phyloP scores from a whole-genome alignment of 1,140 invertebrate genomes.

The Solen grandis region DNA sequence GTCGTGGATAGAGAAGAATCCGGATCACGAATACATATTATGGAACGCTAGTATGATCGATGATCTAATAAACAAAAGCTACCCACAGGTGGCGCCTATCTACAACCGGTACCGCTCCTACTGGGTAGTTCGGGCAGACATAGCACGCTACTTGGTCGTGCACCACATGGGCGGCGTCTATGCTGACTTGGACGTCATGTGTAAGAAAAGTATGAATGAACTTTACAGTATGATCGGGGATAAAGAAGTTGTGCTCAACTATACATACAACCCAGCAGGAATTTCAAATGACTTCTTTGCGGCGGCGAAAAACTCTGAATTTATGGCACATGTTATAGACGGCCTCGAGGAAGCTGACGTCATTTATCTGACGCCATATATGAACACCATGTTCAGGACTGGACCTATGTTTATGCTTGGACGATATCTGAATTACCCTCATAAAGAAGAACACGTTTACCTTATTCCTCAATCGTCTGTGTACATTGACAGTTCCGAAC shows the following conservation, averaged over 20 bases:
- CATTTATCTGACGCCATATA: constrained; percentile 47
- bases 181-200: constrained; percentile 37
- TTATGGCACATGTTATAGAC: constrained; percentile 46
- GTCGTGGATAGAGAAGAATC: constrained; percentile 35
- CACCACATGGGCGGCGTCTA: constrained; percentile 47
- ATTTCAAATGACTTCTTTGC: constrained; percentile 48
- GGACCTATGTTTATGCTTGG: constrained; percentile 51
- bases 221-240: constrained; percentile 36
- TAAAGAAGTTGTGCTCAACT: constrained; percentile 40
- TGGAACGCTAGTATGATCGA: constrained; percentile 44
- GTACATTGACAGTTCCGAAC: constrained; percentile 14
- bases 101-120: constrained; percentile 25
- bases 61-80: constrained; percentile 33
- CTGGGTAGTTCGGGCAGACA: constrained; percentile 42
- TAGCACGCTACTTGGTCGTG: constrained; percentile 38
- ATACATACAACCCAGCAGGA: constrained; percentile 39
- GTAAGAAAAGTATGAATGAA: constrained; percentile 16
- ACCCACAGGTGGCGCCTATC: constrained; percentile 12
- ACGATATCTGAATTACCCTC: constrained; percentile 44
- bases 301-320: constrained; percentile 24
- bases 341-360: constrained; percentile 38
- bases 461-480: constrained; percentile 25
- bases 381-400: constrained; percentile 47
- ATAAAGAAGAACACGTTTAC: constrained; percentile 40
- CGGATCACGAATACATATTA: constrained; percentile 40